Percentiles rank a stretch among this genome's conserved stretches.
These are phyloP conservation scores for Schizotus pectinicornis DNA, from an alignment of 2,888 invertebrate species.

Conservation along the genomic window DNA sequence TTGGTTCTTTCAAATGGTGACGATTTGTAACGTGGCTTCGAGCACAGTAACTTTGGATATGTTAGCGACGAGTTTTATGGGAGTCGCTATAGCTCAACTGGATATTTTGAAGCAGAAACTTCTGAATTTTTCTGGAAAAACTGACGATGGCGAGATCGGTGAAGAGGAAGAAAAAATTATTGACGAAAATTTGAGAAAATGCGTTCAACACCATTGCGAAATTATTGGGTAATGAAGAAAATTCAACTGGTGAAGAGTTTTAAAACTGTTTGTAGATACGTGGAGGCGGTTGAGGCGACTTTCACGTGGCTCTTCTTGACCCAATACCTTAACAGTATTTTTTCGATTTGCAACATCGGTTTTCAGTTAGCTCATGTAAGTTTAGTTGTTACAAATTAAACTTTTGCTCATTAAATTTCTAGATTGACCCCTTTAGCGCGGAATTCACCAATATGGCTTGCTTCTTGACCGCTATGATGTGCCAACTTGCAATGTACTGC, in stretches of 20 bases:
- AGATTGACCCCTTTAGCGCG: conserved; percentile 28
- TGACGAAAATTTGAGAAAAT: conserved; percentile 22
- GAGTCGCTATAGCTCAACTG: conserved; percentile 39
- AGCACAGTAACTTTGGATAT: conserved; percentile 41
- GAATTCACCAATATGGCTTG: conserved; percentile 36
- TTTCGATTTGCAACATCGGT: conserved; percentile 43
- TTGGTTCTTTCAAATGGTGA: conserved; percentile 12
- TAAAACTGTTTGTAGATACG: conserved; percentile 32
- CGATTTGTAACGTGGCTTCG: conserved; percentile 17
- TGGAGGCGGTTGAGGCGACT: conserved; percentile 36
- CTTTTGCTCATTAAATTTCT: too few relatives aligned
- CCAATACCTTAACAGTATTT: conserved; percentile 41
- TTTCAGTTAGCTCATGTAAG: conserved; percentile 41
- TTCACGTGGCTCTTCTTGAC: conserved; percentile 38
- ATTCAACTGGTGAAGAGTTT: neutral
- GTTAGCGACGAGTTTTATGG: conserved; percentile 40
- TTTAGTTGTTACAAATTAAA: too few relatives aligned
- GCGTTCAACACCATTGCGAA: conserved; percentile 36
- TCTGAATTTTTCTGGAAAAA: conserved; percentile 13
- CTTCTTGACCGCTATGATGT: conserved; percentile 41
- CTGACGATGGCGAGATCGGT: conserved; percentile 3
- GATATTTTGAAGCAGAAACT: conserved; percentile 39
- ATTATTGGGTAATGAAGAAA: conserved; percentile 34
- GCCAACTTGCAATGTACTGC: conserved; percentile 43
- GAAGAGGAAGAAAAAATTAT: too few relatives aligned